Evolutionary conservation across 2,797 vertebrate genomes (phyloP).

Genomic region (Crenichthys baileyi): DNA sequence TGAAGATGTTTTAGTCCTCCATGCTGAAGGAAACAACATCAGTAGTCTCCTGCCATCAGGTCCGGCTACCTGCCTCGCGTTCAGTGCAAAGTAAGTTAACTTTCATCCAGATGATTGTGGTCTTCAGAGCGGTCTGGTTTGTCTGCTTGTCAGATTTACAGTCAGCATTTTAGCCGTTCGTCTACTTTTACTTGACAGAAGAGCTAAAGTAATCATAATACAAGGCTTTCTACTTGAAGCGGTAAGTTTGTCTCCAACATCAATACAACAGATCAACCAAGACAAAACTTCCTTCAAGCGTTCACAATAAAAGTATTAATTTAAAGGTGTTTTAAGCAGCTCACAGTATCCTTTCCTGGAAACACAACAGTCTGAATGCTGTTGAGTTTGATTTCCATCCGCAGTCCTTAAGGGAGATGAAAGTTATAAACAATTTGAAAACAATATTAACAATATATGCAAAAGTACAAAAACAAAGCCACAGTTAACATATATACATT

Average conservation of each 20-base stretch:
- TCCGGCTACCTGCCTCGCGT: neutral
- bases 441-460: neutral
- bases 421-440: neutral
- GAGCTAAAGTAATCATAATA: neutral
- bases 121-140: neutral
- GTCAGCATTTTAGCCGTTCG: neutral
- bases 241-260: neutral
- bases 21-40: neutral
- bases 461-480: neutral
- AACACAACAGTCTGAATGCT: neutral
- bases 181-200: neutral
- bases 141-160: neutral
- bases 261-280: neutral
- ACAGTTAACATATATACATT: neutral
- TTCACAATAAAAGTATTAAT: neutral
- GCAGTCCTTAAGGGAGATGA: neutral
- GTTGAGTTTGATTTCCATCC: neutral
- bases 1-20: neutral
- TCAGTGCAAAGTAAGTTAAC: neutral
- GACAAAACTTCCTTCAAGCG: neutral
- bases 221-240: neutral
- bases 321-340: neutral
- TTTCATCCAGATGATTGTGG: neutral
- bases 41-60: neutral
- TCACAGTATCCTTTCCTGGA: neutral